Conservation (phyloP, 2,797 vertebrate species). For the Zonotrichia albicollis region DNA sequence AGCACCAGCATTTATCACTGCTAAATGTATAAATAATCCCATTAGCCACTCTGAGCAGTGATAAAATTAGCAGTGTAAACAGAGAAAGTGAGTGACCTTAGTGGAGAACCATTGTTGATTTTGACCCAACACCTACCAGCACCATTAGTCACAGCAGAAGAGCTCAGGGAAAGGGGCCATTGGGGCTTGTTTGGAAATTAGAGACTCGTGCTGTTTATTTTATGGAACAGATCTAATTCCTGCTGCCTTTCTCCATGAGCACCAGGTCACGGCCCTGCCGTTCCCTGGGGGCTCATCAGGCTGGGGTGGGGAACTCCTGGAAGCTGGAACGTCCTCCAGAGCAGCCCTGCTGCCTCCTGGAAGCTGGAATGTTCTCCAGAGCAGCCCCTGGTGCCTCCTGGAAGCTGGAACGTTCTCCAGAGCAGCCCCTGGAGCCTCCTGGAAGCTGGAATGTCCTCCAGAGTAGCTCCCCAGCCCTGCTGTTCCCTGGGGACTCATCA, state of each 20-base stretch:
- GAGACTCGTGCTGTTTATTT: conserved; percentile 55
- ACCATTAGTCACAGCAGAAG: conserved; percentile 70
- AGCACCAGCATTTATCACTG: conserved; percentile 72
- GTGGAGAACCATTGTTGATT: conserved; percentile 72
- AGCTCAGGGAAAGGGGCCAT: conserved; percentile 41
- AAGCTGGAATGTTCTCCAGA: no score
- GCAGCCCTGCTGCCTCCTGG: no score
- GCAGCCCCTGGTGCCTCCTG: not conserved
- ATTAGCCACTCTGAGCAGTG: conserved; percentile 70
- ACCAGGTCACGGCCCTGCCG: accelerated
- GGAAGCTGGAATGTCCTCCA: not conserved
- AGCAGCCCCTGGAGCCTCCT: not conserved
- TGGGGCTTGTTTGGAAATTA: conserved; percentile 64
- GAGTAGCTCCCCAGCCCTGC: not conserved
- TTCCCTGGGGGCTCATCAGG: not conserved
- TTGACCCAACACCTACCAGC: conserved; percentile 76
- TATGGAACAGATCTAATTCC: conserved; percentile 54
- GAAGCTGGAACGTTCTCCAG: not conserved
- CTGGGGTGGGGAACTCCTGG: not conserved
- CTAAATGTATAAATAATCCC: conserved; percentile 73
- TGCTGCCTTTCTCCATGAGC: conserved; percentile 38
- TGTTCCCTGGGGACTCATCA: not conserved
- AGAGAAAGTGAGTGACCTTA: conserved; percentile 73
- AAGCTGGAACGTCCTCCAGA: not conserved
- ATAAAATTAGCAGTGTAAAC: conserved; percentile 79